These are phyloP conservation scores for Microplitis deprimator DNA, from an alignment of 2,888 invertebrate species.

Conservation along the genomic window DNA sequence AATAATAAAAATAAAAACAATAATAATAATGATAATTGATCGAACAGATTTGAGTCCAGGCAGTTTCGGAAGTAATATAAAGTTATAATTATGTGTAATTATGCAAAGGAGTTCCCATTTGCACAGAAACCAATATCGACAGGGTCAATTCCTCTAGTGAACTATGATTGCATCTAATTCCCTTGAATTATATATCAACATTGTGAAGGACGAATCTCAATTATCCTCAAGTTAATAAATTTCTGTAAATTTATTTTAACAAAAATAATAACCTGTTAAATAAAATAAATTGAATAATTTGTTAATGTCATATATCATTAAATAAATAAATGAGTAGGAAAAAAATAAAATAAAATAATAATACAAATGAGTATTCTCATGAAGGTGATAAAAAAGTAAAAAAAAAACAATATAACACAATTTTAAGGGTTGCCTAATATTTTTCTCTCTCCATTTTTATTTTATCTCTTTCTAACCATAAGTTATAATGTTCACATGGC, in stretches of 20 bases:
- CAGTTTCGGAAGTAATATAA: background rate
- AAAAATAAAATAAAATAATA: no score
- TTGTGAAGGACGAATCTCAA: background rate
- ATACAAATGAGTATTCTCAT: background rate
- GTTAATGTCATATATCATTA: no score
- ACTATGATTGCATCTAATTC: constrained; percentile 16
- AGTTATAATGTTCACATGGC: constrained; percentile 21
- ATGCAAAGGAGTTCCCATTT: constrained; percentile 20
- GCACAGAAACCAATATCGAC: constrained; percentile 1
- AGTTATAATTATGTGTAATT: constrained; percentile 15
- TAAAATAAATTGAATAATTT: no score
- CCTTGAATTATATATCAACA: background rate
- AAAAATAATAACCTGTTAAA: no score
- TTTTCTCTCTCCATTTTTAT: background rate
- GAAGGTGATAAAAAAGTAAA: constrained; percentile 7
- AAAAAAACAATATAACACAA: background rate
- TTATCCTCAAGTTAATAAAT: no score
- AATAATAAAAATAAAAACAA: no score
- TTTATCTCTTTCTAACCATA: constrained; percentile 7
- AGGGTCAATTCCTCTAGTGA: constrained; percentile 2
- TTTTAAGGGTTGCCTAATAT: constrained; percentile 4
- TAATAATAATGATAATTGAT: no score
- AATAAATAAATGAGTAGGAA: no score
- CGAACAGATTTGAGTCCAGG: no score
- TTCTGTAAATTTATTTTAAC: no score